phyloP scores from a whole-genome alignment of 2,888 invertebrate genomes.

The Cactoblastis cactorum region DNA sequence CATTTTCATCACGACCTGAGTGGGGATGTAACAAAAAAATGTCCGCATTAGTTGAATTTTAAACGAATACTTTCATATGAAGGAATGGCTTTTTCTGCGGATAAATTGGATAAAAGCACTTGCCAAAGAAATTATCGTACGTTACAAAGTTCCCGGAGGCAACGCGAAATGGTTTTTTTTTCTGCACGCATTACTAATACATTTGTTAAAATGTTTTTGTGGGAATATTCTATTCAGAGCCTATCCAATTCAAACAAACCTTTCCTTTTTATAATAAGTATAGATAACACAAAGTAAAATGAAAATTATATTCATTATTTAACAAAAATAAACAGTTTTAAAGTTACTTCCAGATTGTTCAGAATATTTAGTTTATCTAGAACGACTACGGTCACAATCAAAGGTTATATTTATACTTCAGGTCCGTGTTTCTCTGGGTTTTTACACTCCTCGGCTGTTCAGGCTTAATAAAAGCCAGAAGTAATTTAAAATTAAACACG shows the following conservation, averaged over 20 bases:
- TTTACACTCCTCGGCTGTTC: background rate
- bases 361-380: no score
- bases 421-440: background rate
- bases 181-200: background rate
- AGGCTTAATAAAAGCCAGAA: background rate
- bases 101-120: conserved; percentile 4
- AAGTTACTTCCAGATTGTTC: no score
- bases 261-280: no score
- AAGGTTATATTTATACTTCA: conserved; percentile 2
- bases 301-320: no score
- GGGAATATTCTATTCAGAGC: no score
- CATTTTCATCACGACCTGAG: no score
- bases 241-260: no score
- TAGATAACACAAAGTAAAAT: no score
- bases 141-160: background rate
- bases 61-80: conserved; percentile 1
- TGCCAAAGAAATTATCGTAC: conserved; percentile 5
- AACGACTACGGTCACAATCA: background rate
- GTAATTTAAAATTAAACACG: conserved; percentile 11
- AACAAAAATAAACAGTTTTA: no score
- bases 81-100: conserved; percentile 1
- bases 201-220: background rate
- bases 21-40: no score
- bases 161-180: background rate
- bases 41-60: background rate